Evolutionary conservation across 2,888 invertebrate species (phyloP), one percentile per base, ranked within the genome.

Genomic region (Yponomeuta evonymella): DNA sequence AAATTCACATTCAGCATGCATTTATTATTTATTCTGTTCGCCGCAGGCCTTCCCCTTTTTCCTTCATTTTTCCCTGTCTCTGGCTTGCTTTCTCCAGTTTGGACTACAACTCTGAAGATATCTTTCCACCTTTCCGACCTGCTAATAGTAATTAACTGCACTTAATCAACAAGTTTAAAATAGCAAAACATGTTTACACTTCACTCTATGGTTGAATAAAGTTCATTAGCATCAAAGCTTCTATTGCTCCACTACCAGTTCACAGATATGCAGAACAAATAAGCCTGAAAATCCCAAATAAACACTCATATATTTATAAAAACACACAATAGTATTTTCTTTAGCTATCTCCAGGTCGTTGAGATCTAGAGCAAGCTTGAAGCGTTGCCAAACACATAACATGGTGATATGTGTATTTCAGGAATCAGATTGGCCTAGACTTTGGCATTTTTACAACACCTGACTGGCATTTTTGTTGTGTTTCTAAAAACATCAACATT

Each of bases 271-370:
- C 65, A 66, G 30, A 66, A 33, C 48, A 48, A 48, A 4, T 67
- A 23, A 9, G 23, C 48, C n/a, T 48, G 43, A 48, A 3, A 23
- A 43, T 15, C 6, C 12, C 48, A 48, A 48, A 67, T 43, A 67
- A 67, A n/a, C 48, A 33, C 67, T 68, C 5, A 10, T 51, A 33
- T n/a, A 43, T 67, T 67, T 67, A 68, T 51, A 68, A 51, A 68
- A 30, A 68, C 68, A 68, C 51, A 51, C 3, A 68, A 70, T 71
- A 75, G 75, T 73, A 74, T 73, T 73, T 70, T 74, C 30, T 58
- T 58, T 12, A 12, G 51, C 51, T 30, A 12, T 23, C 68, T 51
- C 72, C 74, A 74, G 79, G 79, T 82, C 82, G 79, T 77, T 77
- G 76, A 73, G 73, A 78, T 71, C 67, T 72, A 70, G 70, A 72